Base-by-base conservation (phyloP, 2,113 vertebrate species). In the Suncus etruscus region DNA sequence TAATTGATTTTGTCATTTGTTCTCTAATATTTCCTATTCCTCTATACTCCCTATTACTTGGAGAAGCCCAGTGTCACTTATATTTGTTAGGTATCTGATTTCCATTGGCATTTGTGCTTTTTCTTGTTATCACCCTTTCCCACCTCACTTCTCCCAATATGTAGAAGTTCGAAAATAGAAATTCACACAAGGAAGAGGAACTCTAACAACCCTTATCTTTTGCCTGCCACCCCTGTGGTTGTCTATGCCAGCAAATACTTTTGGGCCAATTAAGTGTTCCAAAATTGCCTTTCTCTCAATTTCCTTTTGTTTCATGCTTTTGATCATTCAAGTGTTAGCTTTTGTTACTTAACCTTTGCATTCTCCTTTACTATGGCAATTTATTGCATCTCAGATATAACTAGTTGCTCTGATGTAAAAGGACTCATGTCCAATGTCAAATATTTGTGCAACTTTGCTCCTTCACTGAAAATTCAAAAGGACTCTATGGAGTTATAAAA, bases 141-240 rank as follows among this genome's bases (percentile, higher is more conserved):
- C 8, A 74, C 2, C 0, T 3, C 29, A 6, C 12, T 16, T 51
- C 11, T 27, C 39, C 61, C 54, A 61, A 7, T 29, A 39, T 47
- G 83, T 51, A 47, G 1, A 83, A 83, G 51, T 16, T 22, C 14
- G 16, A 18, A 73, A 31, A 1, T 9, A 39, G 39, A 51, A 50
- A 39, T 24, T 66, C 31, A 31, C 31, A 6, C n/a, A 32, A 86
- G 2, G 24, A 77, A 0, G 12, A 48, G 0, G 11, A 11, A 2
- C 32, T 15, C 29, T 11, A 6, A 0, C 27, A 0, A 14, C 9
- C 25, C 3, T 4, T 18, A 8, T 7, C 66, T 29, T 73, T 61
- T 12, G 24, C 11, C 24, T 78, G 45, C 12, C 3, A 1, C 20
- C 31, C 58, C 3, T 9, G 12, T n/a, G 45, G 29, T 14, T 82